Conservation (phyloP, 2,113 vertebrate species). For the Cyanoderma ruficeps region DNA sequence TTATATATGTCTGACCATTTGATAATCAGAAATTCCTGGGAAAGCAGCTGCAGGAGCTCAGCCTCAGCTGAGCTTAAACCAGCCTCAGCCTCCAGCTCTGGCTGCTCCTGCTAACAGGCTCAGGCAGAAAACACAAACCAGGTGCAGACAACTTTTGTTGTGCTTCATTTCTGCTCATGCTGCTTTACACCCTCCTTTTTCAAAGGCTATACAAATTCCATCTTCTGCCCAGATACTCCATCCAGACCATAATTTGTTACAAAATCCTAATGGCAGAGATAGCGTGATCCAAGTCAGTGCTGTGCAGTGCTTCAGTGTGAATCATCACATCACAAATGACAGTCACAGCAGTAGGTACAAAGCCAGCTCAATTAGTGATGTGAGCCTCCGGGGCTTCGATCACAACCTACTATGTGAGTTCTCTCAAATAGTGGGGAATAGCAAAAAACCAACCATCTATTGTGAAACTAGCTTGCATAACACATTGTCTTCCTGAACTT, state of each 20-base stretch:
- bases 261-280: background rate
- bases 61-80: background rate
- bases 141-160: background rate
- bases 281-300: rapidly evolving
- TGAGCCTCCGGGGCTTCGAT: background rate
- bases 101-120: background rate
- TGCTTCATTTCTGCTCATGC: background rate
- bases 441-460: rapidly evolving
- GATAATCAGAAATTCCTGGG: background rate
- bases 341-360: background rate
- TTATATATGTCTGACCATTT: no score
- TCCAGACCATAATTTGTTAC: background rate
- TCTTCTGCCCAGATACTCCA: background rate
- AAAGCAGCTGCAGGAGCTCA: background rate
- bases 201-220: background rate
- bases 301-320: background rate
- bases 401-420: background rate
- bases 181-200: background rate
- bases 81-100: background rate
- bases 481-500: background rate
- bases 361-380: background rate
- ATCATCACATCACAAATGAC: background rate
- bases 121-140: background rate
- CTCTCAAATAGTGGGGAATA: background rate
- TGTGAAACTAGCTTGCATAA: background rate